Conservation (phyloP, 2,888 invertebrate species). For the Lepeophtheirus nordmannii region DNA sequence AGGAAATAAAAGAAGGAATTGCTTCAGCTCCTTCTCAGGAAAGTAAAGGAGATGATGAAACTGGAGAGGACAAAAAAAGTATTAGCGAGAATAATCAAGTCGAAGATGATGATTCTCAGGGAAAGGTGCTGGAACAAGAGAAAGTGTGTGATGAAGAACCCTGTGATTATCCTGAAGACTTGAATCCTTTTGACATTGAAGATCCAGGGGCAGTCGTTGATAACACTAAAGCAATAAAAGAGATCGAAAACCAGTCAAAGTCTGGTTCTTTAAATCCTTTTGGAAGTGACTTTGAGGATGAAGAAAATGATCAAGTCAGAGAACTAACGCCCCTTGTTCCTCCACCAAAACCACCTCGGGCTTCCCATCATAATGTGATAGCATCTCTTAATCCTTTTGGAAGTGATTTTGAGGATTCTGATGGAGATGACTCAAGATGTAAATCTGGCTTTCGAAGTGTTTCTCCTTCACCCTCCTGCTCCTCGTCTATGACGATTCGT, state of each 20-base stretch:
- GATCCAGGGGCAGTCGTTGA: constrained; percentile 1
- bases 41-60: background rate
- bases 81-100: background rate
- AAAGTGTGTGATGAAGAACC: constrained; percentile 35
- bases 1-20: background rate
- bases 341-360: constrained; percentile 12
- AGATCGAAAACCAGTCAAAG: background rate
- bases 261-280: constrained; percentile 47
- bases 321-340: constrained; percentile 9
- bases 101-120: constrained; percentile 12
- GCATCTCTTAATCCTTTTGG: constrained; percentile 18
- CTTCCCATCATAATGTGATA: background rate
- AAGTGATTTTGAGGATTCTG: constrained; percentile 3
- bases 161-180: constrained; percentile 50
- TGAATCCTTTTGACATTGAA: constrained; percentile 57
- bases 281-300: constrained; percentile 49
- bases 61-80: background rate
- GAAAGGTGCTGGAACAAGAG: constrained; percentile 28
- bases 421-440: background rate
- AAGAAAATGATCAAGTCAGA: constrained; percentile 30
- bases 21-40: constrained; percentile 4
- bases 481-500: background rate
- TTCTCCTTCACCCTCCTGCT: background rate
- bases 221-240: background rate
- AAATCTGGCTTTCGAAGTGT: constrained; percentile 30